phyloP scores from a whole-genome alignment of 2,888 invertebrate genomes.

The Chrysolina haemoptera region DNA sequence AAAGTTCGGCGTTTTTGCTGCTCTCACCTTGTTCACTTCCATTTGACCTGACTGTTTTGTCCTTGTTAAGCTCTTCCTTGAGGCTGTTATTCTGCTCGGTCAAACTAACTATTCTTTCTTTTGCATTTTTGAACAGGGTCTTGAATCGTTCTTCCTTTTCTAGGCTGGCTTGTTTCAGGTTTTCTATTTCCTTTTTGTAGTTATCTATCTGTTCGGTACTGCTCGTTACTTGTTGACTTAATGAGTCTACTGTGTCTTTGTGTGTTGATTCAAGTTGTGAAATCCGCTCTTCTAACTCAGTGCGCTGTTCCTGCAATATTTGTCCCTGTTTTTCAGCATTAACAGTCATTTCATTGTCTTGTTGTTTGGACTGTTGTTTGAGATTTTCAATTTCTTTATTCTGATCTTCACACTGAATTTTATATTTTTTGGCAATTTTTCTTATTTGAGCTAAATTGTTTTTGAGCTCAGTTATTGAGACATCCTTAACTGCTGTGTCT shows the following conservation, averaged over 20 bases:
- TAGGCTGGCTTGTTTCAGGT: conserved; percentile 65
- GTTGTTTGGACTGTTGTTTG: conserved; percentile 67
- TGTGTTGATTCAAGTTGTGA: conserved; percentile 68
- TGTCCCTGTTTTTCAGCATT: conserved; percentile 71
- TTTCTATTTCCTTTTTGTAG: conserved; percentile 71
- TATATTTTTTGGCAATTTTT: conserved; percentile 94
- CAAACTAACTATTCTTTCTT: conserved; percentile 80
- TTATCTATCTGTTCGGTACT: conserved; percentile 72
- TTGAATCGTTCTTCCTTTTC: conserved; percentile 71
- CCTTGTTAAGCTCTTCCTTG: conserved; percentile 71
- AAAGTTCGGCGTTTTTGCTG: conserved; percentile 65
- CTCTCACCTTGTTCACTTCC: conserved; percentile 67
- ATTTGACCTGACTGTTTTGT: conserved; percentile 64
- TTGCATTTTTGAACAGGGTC: conserved; percentile 80
- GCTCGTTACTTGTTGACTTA: conserved; percentile 69
- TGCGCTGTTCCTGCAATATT: conserved; percentile 70
- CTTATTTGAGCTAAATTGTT: conserved; percentile 75
- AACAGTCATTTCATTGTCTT: conserved; percentile 70
- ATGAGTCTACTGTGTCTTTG: conserved; percentile 69
- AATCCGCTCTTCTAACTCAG: conserved; percentile 68
- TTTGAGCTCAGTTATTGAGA: conserved; percentile 72
- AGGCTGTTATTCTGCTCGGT: conserved; percentile 79
- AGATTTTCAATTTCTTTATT: conserved; percentile 75
- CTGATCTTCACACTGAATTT: conserved; percentile 86
- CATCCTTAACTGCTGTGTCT: conserved; percentile 79